These are phyloP conservation scores for Polymixis flavicincta DNA, from an alignment of 2,888 invertebrate genomes.

Conservation along the genomic window DNA sequence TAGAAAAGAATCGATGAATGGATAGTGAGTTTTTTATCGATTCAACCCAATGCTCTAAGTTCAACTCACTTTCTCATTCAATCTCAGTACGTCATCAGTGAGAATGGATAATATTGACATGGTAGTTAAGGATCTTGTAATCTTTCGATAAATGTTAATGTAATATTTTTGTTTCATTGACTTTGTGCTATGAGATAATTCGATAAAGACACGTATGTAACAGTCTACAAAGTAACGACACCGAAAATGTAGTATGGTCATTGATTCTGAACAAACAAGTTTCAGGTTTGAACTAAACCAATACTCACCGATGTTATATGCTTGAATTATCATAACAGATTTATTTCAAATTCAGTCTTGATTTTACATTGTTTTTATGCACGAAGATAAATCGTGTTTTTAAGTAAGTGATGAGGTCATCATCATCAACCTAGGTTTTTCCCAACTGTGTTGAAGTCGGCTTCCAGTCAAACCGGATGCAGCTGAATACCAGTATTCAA, in stretches of 20 bases:
- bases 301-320: too few species aligned
- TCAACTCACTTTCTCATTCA: neutral
- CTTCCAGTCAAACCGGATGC: too few species aligned
- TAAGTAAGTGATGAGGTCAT: too few species aligned
- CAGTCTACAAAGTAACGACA: neutral
- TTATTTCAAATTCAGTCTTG: too few species aligned
- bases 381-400: too few species aligned
- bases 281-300: neutral
- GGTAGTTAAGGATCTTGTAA: neutral
- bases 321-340: neutral
- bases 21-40: slow-evolving; percentile 5
- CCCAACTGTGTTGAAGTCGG: too few species aligned
- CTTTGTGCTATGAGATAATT: neutral
- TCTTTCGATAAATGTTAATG: too few species aligned
- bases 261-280: neutral
- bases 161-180: too few species aligned
- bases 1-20: slow-evolving; percentile 18
- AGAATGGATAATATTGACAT: slow-evolving; percentile 9
- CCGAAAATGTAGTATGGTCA: neutral
- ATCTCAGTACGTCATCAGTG: neutral
- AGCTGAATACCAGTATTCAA: too few species aligned
- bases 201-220: neutral
- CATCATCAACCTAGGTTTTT: too few species aligned
- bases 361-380: too few species aligned
- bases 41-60: too few species aligned